Evolutionary conservation across 2,113 vertebrate species (phyloP).

Genomic region (Lepus timidus): DNA sequence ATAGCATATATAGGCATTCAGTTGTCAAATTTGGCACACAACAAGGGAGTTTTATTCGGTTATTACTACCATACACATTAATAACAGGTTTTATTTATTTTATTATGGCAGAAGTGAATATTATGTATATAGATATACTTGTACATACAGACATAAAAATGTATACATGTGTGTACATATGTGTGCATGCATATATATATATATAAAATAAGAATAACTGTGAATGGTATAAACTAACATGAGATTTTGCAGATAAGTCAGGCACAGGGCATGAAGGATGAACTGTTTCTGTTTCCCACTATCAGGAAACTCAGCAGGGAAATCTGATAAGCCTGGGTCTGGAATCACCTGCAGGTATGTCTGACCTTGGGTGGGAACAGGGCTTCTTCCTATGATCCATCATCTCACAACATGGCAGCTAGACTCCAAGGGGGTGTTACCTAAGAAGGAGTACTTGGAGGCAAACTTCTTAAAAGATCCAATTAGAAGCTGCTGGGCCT

Average conservation of each 20-base stretch:
- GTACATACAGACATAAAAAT: neutral
- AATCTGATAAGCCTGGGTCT: neutral
- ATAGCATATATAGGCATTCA: neutral
- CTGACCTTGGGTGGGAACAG: neutral
- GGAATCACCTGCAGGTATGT: neutral
- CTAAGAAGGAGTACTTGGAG: neutral
- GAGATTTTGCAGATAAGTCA: neutral
- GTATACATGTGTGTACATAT: too few relatives aligned
- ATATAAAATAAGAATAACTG: neutral
- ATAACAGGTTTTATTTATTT: neutral
- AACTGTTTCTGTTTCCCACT: neutral
- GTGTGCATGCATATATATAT: neutral
- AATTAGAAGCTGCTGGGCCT: neutral
- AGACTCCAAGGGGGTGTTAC: neutral
- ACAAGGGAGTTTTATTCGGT: neutral
- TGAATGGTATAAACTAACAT: neutral
- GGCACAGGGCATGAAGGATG: neutral
- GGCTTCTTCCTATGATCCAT: neutral
- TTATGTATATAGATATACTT: neutral
- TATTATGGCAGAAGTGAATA: neutral
- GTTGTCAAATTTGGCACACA: neutral
- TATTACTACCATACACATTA: neutral
- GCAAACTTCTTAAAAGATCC: neutral
- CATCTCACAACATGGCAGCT: neutral
- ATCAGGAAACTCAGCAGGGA: neutral